Evolutionary conservation across 2,888 invertebrate genomes (phyloP).

Genomic region (Choreutis nemorana): DNA sequence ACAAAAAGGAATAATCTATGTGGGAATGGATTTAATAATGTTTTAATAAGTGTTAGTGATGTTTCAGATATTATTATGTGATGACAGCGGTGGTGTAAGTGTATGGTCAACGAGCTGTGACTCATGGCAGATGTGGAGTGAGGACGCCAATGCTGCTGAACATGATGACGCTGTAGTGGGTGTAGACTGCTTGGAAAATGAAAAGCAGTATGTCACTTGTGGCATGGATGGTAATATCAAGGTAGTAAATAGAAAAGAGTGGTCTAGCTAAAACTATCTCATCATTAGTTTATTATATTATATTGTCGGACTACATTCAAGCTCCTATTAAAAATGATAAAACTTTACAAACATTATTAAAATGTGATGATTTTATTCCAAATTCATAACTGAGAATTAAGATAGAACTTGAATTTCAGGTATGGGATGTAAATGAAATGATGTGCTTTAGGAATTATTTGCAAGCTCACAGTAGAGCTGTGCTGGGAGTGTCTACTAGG

Average conservation of each 20-base stretch:
- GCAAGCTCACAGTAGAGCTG: constrained; percentile 52
- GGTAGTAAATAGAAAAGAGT: too few relatives aligned
- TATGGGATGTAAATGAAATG: constrained; percentile 58
- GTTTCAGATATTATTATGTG: constrained; percentile 47
- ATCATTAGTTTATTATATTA: too few relatives aligned
- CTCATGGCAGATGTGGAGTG: constrained; percentile 40
- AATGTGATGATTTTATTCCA: too few relatives aligned
- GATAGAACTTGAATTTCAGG: constrained; percentile 29
- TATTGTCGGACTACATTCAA: too few relatives aligned
- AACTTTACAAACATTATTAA: too few relatives aligned
- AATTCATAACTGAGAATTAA: too few relatives aligned
- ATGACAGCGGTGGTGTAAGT: constrained; percentile 49
- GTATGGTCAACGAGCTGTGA: constrained; percentile 33
- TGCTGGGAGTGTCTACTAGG: constrained; percentile 54
- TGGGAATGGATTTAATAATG: neutral
- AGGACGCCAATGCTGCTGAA: constrained; percentile 37
- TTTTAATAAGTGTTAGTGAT: neutral
- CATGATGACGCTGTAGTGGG: constrained; percentile 44
- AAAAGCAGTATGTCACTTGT: constrained; percentile 43
- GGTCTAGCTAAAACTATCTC: too few relatives aligned
- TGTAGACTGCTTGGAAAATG: constrained; percentile 37
- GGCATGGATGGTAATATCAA: constrained; percentile 57
- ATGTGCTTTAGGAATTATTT: constrained; percentile 48
- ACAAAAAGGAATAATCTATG: neutral
- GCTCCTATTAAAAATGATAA: too few relatives aligned